phyloP scores from a whole-genome alignment of 37 sponge, comb jelly and placozoan species.

The Tethya wilhelma region DNA sequence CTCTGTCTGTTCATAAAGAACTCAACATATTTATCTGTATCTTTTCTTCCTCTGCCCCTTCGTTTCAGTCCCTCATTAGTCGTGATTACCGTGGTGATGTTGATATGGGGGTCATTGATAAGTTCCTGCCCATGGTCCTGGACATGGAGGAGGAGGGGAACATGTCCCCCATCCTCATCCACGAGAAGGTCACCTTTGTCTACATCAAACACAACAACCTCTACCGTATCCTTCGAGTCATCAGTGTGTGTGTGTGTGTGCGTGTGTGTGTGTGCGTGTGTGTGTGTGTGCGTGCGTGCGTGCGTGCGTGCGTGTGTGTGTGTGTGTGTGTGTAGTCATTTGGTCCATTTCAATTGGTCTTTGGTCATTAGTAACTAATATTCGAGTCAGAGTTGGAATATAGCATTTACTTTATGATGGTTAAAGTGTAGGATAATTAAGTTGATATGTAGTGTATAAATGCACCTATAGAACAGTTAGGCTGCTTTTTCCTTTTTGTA shows the following conservation, averaged over 20 bases:
- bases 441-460: too few species aligned
- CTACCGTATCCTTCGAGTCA: constrained; percentile 79
- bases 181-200: constrained; percentile 92
- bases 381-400: too few species aligned
- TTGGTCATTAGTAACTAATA: too few species aligned
- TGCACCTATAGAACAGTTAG: too few species aligned
- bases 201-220: constrained; percentile 99
- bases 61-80: constrained; percentile 93
- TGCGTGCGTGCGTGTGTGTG: too few species aligned
- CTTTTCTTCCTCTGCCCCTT: not conserved
- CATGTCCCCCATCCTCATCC: constrained; percentile 81
- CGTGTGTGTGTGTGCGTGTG: not conserved
- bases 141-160: constrained; percentile 95
- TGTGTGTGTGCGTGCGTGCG: not conserved
- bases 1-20: too few species aligned
- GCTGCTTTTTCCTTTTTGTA: too few species aligned
- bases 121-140: constrained; percentile 93
- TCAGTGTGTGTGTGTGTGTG: not conserved
- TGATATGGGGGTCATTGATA: constrained; percentile 87
- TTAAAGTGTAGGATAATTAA: too few species aligned
- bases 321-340: constrained; percentile 2
- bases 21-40: not conserved
- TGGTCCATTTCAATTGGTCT: too few species aligned
- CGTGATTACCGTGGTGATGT: constrained; percentile 96
- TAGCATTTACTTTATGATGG: too few species aligned